Base-by-base conservation (phyloP, 2,888 invertebrate species). In the Drosophila mayaguana region DNA sequence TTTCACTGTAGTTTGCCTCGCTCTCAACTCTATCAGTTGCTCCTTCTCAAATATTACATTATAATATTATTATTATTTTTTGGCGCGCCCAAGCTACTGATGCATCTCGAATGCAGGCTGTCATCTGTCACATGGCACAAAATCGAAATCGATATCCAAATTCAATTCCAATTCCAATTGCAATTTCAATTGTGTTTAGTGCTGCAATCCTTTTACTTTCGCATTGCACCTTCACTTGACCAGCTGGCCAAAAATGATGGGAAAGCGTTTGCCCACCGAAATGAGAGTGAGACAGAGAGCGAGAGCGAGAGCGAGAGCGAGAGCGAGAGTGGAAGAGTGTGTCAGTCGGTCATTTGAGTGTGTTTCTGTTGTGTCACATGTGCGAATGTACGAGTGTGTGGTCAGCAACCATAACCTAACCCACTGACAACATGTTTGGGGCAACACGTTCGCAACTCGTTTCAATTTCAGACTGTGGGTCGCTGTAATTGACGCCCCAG, bases 261-360 rank as follows among this genome's bases (percentile, higher is more conserved):
- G 40, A 28, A 51, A 71, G 28, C 28, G 25, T 54, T 75, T 80
- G 77, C 55, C 72, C 56, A 57, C 50, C 48, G 8, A 14, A 61
- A 14, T 36, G 36, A 38, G 63, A 56, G 28, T 11, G 32, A 34
- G 56, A 45, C 12, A 0, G 55, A 40, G 54, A 14, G 28, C 7
- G 43, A 38, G 63, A 56, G 18, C 7, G 34, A 34, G 56, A 45
- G 22, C 0, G 55, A 40, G 54, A 14, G 28, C 4, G 43, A 32
- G 32, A 43, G 32, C 3, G 54, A 38, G 53, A 12, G 25, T 16
- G 42, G 7, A 22, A 40, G 78, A 86, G 71, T 86, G 77, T 89
- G 86, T 86, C 90, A 87, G 72, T 87, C 74, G 88, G 88, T 88
- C 86, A 89, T 62, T 74, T 68, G 64, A 40, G 14, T 36, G 46